Conservation (phyloP, 2,797 vertebrate genomes). For the Euphonia xanthogaster region DNA sequence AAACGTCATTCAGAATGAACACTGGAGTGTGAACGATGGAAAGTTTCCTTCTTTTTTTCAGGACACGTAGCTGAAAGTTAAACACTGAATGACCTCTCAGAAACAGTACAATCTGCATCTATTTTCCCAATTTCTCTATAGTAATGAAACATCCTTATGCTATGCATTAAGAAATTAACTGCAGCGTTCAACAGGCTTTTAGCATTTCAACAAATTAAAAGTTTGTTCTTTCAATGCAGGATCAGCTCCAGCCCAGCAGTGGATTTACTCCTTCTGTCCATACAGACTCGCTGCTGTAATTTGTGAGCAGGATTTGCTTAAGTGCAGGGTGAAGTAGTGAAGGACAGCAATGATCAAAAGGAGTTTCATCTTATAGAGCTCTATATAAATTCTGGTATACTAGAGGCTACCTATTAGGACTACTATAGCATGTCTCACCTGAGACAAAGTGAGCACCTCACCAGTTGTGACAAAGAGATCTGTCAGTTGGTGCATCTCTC, state of each 20-base stretch:
- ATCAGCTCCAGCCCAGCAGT: not conserved
- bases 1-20: not conserved
- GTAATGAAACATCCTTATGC: not conserved
- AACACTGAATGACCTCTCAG: not conserved
- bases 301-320: not conserved
- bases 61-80: not conserved
- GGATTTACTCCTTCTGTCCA: not conserved
- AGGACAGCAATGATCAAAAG: not conserved
- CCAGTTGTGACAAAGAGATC: not conserved
- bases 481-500: not conserved
- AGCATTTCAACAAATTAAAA: not conserved
- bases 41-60: conserved; percentile 16
- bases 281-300: rapidly evolving
- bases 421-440: not conserved
- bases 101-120: not conserved
- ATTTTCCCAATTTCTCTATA: not conserved
- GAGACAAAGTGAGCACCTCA: not conserved
- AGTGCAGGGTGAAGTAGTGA: not conserved
- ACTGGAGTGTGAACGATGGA: not conserved
- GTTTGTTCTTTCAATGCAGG: not conserved
- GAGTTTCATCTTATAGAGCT: not conserved
- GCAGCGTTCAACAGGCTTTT: not conserved
- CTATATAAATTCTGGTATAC: not conserved
- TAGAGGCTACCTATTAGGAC: not conserved
- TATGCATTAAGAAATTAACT: not conserved